Evolutionary conservation across 2,797 vertebrate genomes (phyloP), one percentile per base, ranked within the genome.

Genomic region (Silurus lanzhouensis): DNA sequence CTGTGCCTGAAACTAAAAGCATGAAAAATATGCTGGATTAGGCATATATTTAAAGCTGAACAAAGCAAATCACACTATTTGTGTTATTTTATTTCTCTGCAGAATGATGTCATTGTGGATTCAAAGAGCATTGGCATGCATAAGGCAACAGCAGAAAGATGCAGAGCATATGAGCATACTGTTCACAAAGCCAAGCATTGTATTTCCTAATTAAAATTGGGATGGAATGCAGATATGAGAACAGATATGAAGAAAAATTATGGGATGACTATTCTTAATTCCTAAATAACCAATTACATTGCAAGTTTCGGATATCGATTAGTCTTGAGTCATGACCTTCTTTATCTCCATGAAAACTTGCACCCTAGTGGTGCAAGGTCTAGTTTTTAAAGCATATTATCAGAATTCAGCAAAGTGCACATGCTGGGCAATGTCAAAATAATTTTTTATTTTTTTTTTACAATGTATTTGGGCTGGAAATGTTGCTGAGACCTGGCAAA

Each of bases 1-100:
- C 87, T 5, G 91, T 7, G 63, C 88, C 91, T 88, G 91, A 91
- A 81, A 83, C 95, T 95, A 91, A 83, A 89, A 92, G 67, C 27
- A n/a, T 88, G 87, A 83, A 71, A 77, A 48, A 60, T 8, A 83
- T 58, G 90, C 88, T 60, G 52, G 0, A 64, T 82, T 84, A 57
- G 25, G 44, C 85, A 89, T 82, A 5, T 38, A 77, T 88, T 88
- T 81, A 87, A 88, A 70, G 19, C 5, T 63, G 64, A 68, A 67
- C 75, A 48, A 27, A 57, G 38, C 46, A 83, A 25, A 83, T 63
- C 64, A 89, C 10, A 72, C n/a, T 44, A 6, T 44, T 85, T 64
- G 66, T 71, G 84, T 27, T 72, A 19, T 64, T 75, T 38, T 38
- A 38, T 81, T 60, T 48, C 27, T 31, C 25, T 13, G 55, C 20